These are phyloP conservation scores for Ceyx melanurus DNA, from an alignment of 2,113 vertebrate genomes.

Conservation along the genomic window DNA sequence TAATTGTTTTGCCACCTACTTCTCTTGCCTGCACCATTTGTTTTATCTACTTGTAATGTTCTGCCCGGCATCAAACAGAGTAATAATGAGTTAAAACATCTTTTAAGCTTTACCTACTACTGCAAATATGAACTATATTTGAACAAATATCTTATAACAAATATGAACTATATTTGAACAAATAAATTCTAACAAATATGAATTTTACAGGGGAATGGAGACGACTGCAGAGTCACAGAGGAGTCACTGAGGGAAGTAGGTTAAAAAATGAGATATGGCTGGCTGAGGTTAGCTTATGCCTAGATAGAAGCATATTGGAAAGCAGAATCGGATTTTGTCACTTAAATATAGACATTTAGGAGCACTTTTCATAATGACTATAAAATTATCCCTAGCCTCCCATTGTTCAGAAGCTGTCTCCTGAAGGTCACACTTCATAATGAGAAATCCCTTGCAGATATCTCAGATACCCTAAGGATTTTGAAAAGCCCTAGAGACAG, in stretches of 20 bases:
- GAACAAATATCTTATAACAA: too few species aligned
- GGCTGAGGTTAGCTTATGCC: background rate
- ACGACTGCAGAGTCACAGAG: background rate
- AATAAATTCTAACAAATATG: too few species aligned
- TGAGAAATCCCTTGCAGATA: background rate
- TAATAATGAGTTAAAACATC: background rate
- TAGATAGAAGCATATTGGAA: background rate
- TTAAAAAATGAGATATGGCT: background rate
- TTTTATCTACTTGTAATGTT: background rate
- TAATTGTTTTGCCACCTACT: constrained; percentile 6
- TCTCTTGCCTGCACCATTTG: background rate
- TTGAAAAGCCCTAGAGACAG: background rate
- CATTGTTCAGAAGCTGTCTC: background rate
- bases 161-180: too few species aligned
- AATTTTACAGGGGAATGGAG: background rate
- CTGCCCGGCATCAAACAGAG: background rate
- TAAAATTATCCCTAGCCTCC: background rate
- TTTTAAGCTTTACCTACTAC: background rate
- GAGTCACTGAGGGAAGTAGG: background rate
- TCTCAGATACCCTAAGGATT: background rate
- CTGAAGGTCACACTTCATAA: background rate
- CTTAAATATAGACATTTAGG: background rate
- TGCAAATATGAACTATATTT: background rate
- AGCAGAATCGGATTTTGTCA: background rate
- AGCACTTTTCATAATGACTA: background rate